Evolutionary conservation across 2,797 vertebrate genomes (phyloP).

Genomic region (Malacoctenus gilli): DNA sequence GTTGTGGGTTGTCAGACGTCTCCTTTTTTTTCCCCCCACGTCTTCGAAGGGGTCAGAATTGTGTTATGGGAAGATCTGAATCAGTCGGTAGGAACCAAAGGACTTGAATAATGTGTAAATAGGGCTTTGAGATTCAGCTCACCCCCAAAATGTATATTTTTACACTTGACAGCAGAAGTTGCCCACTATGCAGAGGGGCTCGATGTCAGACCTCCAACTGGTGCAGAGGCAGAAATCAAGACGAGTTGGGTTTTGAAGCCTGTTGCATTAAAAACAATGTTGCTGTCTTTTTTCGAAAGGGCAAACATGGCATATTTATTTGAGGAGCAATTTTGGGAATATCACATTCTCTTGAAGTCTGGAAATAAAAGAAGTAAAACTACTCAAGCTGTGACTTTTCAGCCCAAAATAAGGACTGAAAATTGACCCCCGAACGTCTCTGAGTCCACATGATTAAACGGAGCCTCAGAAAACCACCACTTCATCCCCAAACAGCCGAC

Average conservation of each 20-base stretch:
- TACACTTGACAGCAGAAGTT: not conserved
- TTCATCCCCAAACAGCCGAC: no score
- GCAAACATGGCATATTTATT: no score
- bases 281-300: no score
- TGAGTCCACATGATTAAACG: no score
- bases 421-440: no score
- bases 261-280: no score
- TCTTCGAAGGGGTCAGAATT: constrained; percentile 36
- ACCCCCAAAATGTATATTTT: not conserved
- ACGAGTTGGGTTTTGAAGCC: not conserved
- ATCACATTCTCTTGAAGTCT: no score
- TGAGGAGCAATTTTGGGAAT: no score
- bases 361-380: no score
- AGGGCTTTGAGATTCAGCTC: constrained; percentile 2
- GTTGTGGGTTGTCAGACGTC: constrained; percentile 31
- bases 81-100: constrained; percentile 15
- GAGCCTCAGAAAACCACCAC: no score
- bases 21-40: constrained; percentile 30
- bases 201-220: not conserved
- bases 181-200: not conserved
- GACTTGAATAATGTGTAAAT: constrained; percentile 33
- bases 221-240: not conserved
- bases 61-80: constrained; percentile 36
- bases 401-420: no score
- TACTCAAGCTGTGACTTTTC: no score